phyloP scores from a whole-genome alignment of 1,140 invertebrate genomes.

The Neuroterus valhalla region DNA sequence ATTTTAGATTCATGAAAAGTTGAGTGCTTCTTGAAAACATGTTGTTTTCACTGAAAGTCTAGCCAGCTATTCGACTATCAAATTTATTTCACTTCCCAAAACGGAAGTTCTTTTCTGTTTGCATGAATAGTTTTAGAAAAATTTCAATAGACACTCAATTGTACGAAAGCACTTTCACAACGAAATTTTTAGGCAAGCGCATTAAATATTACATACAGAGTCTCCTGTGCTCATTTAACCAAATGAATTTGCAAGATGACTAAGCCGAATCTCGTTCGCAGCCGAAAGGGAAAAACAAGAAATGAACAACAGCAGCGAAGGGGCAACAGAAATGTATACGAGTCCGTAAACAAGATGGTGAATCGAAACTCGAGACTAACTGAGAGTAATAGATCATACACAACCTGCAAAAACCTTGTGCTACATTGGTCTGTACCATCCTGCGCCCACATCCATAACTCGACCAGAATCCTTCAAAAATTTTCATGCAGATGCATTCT shows the following conservation, averaged over 20 bases:
- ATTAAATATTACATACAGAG: slow-evolving; percentile 5
- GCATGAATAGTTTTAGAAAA: not conserved
- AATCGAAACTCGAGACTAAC: not conserved
- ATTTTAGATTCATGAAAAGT: too few relatives aligned
- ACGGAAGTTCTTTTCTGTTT: not conserved
- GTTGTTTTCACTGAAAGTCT: not conserved
- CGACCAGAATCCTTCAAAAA: not conserved
- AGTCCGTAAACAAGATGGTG: not conserved
- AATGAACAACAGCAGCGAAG: slow-evolving; percentile 5
- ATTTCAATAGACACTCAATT: not conserved
- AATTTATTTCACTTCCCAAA: not conserved
- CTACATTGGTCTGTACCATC: slow-evolving; percentile 12
- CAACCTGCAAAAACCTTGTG: slow-evolving; percentile 7
- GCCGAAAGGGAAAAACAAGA: not conserved
- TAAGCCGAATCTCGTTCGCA: not conserved
- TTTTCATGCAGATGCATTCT: not conserved
- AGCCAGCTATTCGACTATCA: not conserved
- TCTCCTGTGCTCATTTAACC: slow-evolving; percentile 9
- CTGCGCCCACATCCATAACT: not conserved
- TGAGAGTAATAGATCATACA: slow-evolving; percentile 1
- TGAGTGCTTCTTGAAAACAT: too few relatives aligned
- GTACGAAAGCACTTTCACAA: not conserved
- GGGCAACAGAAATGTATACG: not conserved
- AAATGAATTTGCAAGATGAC: slow-evolving; percentile 24
- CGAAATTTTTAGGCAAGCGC: not conserved